These are phyloP conservation scores for Bufotes viridis DNA, from an alignment of 2,797 vertebrate species.

Conservation along the genomic window DNA sequence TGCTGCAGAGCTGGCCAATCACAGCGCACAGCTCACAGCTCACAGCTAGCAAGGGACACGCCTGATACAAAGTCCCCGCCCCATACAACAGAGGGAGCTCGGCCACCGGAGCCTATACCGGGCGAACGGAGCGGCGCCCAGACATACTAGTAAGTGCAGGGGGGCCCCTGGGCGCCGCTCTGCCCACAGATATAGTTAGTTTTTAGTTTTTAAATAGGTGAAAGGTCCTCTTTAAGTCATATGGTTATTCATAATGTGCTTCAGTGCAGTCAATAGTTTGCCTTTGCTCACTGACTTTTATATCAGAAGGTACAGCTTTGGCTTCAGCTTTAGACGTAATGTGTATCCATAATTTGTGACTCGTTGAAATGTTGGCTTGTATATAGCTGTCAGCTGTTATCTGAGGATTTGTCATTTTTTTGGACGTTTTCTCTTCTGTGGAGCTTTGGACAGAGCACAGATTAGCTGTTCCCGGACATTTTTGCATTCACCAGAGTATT, in stretches of 20 bases:
- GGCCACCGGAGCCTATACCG: too few species aligned
- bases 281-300: slow-evolving; percentile 9
- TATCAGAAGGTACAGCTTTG: slow-evolving; percentile 19
- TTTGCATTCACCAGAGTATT: not conserved
- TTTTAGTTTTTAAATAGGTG: too few species aligned
- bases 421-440: slow-evolving; percentile 4
- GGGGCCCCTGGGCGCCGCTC: too few species aligned
- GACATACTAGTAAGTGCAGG: too few species aligned
- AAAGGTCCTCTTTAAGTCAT: too few species aligned
- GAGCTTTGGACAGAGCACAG: slow-evolving; percentile 19
- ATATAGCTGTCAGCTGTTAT: slow-evolving; percentile 7
- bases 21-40: too few species aligned
- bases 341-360: not conserved
- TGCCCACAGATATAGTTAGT: too few species aligned
- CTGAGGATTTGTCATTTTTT: slow-evolving; percentile 14
- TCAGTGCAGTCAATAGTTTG: not conserved
- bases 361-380: slow-evolving; percentile 23
- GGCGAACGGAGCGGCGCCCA: too few species aligned
- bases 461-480: slow-evolving; percentile 17
- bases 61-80: too few species aligned
- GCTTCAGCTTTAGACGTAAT: slow-evolving; percentile 9
- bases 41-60: too few species aligned
- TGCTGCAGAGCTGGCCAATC: too few species aligned
- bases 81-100: too few species aligned
- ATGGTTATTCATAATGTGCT: not conserved